A percentile compares a stretch with the other conserved stretches of the same genome.
phyloP scores from a whole-genome alignment of 2,888 invertebrate species.

The Epinotia bilunana region DNA sequence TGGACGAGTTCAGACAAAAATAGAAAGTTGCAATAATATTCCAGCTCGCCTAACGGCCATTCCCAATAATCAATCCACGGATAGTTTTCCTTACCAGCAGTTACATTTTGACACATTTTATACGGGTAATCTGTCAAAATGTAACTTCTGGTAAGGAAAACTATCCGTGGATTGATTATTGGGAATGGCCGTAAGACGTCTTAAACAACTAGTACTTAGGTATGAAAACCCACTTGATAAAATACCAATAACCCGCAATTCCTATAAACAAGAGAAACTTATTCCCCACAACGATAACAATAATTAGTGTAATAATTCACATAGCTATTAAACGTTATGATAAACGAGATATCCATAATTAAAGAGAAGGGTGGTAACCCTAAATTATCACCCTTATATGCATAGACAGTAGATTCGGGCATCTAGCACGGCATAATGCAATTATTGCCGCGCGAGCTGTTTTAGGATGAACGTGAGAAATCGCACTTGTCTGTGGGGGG shows the following conservation, averaged over 20 bases:
- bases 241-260: slow-evolving; percentile 25
- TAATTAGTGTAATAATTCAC: slow-evolving; percentile 72
- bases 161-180: too few species aligned
- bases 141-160: too few species aligned
- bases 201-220: slow-evolving; percentile 14
- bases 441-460: slow-evolving; percentile 78
- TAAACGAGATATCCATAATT: slow-evolving; percentile 78
- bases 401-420: slow-evolving; percentile 65
- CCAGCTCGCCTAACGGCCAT: too few species aligned
- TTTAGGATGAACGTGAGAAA: slow-evolving; percentile 77
- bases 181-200: too few species aligned
- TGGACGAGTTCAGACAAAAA: neutral
- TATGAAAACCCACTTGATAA: slow-evolving; percentile 24
- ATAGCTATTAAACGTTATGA: slow-evolving; percentile 69
- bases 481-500: slow-evolving; percentile 67
- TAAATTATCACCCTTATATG: slow-evolving; percentile 44
- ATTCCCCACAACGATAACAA: slow-evolving; percentile 54
- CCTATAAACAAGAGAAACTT: slow-evolving; percentile 41
- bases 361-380: slow-evolving; percentile 69
- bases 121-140: too few species aligned
- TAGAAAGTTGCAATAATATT: neutral
- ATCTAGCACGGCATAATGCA: slow-evolving; percentile 79
- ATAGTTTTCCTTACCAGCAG: too few species aligned
- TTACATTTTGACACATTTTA: too few species aligned
- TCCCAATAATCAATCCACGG: too few species aligned